Percentiles rank a stretch among this genome's conserved stretches.
Conservation (phyloP, 2,797 vertebrate species). For the Melopsittacus undulatus region DNA sequence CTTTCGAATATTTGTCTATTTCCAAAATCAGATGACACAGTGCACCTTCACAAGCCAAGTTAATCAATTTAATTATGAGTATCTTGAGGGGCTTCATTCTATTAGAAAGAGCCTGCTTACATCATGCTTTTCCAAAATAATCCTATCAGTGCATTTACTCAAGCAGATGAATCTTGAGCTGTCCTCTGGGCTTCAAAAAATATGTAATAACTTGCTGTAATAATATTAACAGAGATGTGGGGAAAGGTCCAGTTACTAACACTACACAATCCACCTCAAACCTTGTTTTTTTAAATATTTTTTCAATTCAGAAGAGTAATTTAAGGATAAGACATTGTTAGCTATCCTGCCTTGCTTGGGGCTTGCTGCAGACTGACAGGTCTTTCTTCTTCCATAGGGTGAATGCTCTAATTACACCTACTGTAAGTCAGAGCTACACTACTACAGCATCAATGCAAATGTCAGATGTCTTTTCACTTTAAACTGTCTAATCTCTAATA, state of each 20-base stretch:
- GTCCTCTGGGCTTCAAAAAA: slow-evolving; percentile 43
- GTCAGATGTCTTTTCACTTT: slow-evolving; percentile 79
- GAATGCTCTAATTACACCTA: slow-evolving; percentile 85
- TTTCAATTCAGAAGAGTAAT: slow-evolving; percentile 27
- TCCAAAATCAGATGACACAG: not conserved
- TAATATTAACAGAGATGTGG: not conserved
- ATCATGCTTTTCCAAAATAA: not conserved
- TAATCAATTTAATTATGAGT: not conserved
- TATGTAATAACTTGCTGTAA: slow-evolving; percentile 26
- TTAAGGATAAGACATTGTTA: slow-evolving; percentile 42
- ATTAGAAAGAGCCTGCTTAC: not conserved
- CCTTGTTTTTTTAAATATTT: not conserved
- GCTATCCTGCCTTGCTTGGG: slow-evolving; percentile 72
- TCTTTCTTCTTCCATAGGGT: slow-evolving; percentile 82
- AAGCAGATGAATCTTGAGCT: not conserved
- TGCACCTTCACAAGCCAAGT: not conserved
- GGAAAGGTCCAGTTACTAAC: slow-evolving; percentile 24
- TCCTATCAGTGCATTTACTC: not conserved
- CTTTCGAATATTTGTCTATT: not conserved
- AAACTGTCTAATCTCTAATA: slow-evolving; percentile 72
- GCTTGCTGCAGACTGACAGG: slow-evolving; percentile 86
- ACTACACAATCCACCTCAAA: not conserved
- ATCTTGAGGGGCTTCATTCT: not conserved
- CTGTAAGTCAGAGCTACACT: slow-evolving; percentile 73
- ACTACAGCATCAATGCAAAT: slow-evolving; percentile 81